Percentiles rank a stretch among this genome's conserved stretches.
Evolutionary conservation across 2,888 invertebrate species (phyloP).

Genomic region (Gibbula magus): DNA sequence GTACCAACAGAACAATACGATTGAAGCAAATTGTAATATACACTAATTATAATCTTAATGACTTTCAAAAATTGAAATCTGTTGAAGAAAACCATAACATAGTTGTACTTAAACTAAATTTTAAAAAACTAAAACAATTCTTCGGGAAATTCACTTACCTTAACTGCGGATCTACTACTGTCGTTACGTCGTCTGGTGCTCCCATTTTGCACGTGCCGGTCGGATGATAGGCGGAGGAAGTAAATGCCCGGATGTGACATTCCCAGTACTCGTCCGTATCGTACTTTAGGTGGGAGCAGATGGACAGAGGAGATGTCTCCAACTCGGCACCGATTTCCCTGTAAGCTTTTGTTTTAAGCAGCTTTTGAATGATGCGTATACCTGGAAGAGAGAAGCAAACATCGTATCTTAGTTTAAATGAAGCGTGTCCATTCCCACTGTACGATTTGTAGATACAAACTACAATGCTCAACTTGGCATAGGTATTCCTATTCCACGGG

Average conservation of each 20-base stretch:
- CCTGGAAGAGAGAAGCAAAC: neutral
- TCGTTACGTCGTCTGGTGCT: conserved; percentile 67
- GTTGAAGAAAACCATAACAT: neutral
- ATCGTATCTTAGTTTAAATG: neutral
- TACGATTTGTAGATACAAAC: neutral
- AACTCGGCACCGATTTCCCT: conserved; percentile 40
- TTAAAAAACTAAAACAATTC: neutral
- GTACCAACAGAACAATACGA: too few relatives aligned
- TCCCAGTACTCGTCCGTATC: conserved; percentile 55
- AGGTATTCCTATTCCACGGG: too few relatives aligned
- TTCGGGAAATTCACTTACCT: conserved; percentile 44
- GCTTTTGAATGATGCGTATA: conserved; percentile 40
- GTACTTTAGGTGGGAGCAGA: conserved; percentile 46
- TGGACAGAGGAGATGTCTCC: conserved; percentile 44
- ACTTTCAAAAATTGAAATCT: too few relatives aligned
- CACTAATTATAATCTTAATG: too few relatives aligned
- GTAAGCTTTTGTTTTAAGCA: conserved; percentile 49
- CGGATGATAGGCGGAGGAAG: conserved; percentile 78
- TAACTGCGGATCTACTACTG: conserved; percentile 82
- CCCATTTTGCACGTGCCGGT: conserved; percentile 87
- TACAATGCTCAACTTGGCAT: too few relatives aligned
- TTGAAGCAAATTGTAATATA: too few relatives aligned
- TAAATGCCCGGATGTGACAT: conserved; percentile 49
- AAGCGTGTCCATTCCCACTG: too few relatives aligned
- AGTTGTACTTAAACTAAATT: neutral